phyloP scores from a whole-genome alignment of 1,140 invertebrate genomes.

The Goniozus legneri region DNA sequence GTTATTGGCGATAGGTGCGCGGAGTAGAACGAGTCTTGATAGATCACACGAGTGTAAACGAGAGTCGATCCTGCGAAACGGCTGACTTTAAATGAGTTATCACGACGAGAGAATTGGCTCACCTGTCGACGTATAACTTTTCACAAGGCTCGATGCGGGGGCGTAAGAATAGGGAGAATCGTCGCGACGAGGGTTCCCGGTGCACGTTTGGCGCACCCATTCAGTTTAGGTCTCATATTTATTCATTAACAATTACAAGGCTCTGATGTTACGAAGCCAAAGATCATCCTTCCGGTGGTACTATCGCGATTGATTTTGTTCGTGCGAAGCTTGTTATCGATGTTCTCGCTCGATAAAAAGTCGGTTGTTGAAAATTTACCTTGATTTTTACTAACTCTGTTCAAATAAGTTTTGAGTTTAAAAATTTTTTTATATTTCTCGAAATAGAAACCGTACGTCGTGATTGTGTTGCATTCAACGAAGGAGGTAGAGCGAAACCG shows the following conservation, averaged over 20 bases:
- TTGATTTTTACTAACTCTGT: no score
- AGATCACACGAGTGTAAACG: slow-evolving; percentile 14
- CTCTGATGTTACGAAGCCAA: no score
- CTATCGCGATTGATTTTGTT: no score
- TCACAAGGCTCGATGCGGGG: slow-evolving; percentile 14
- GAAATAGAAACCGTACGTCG: background rate
- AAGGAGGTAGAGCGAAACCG: background rate
- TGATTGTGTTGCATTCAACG: background rate
- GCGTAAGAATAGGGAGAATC: no score
- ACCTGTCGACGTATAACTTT: slow-evolving; percentile 29
- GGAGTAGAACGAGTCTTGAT: slow-evolving; percentile 1
- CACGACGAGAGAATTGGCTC: slow-evolving; percentile 22
- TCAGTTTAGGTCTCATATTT: slow-evolving; percentile 37
- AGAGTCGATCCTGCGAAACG: slow-evolving; percentile 22
- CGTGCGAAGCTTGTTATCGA: no score
- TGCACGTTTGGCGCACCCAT: no score
- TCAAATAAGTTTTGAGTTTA: no score
- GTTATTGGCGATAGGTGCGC: slow-evolving; percentile 7
- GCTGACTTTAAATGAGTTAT: slow-evolving; percentile 24
- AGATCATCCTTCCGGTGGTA: no score
- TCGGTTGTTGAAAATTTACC: no score
- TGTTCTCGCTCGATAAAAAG: no score
- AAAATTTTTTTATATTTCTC: background rate
- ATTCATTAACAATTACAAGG: slow-evolving; percentile 42
- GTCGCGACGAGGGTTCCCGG: no score